phyloP scores from a whole-genome alignment of 2,797 vertebrate genomes.

The Arrhamphus sclerolepis region DNA sequence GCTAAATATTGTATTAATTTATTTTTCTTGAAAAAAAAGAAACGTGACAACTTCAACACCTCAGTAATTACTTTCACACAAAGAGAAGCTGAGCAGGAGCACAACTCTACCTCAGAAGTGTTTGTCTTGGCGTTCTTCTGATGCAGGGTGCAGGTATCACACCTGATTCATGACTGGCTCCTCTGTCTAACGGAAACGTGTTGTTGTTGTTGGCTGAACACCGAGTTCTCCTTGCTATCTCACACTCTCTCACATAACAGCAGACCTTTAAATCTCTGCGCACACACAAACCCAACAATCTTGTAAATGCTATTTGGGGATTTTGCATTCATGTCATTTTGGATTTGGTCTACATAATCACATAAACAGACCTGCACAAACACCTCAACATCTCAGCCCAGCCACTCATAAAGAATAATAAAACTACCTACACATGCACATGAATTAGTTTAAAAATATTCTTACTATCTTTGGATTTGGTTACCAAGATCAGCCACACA shows the following conservation, averaged over 20 bases:
- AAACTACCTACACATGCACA: conserved; percentile 5
- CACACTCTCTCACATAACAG: conserved; percentile 35
- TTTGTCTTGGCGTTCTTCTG: conserved; percentile 77
- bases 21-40: conserved; percentile 25
- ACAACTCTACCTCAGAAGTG: conserved; percentile 56
- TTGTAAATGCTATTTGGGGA: conserved; percentile 44
- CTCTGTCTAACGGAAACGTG: conserved; percentile 75
- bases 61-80: conserved; percentile 74
- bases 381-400: conserved; percentile 10
- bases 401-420: conserved; percentile 5
- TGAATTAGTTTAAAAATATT: conserved; percentile 30
- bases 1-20: conserved; percentile 19
- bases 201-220: conserved; percentile 77
- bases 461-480: conserved; percentile 16
- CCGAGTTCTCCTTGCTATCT: conserved; percentile 56
- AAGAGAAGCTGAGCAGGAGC: conserved; percentile 41
- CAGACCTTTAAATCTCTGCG: conserved; percentile 6
- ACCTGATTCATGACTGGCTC: conserved; percentile 83
- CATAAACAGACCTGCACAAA: conserved; percentile 16
- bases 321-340: conserved; percentile 31
- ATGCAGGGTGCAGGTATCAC: conserved; percentile 75
- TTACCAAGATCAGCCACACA: conserved; percentile 20
- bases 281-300: conserved; percentile 15
- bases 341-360: conserved; percentile 11
- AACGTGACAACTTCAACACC: conserved; percentile 76